A percentile compares a stretch with the other conserved stretches of the same genome.
Evolutionary conservation across 2,113 vertebrate species (phyloP).

Genomic region (Cervus canadensis): DNA sequence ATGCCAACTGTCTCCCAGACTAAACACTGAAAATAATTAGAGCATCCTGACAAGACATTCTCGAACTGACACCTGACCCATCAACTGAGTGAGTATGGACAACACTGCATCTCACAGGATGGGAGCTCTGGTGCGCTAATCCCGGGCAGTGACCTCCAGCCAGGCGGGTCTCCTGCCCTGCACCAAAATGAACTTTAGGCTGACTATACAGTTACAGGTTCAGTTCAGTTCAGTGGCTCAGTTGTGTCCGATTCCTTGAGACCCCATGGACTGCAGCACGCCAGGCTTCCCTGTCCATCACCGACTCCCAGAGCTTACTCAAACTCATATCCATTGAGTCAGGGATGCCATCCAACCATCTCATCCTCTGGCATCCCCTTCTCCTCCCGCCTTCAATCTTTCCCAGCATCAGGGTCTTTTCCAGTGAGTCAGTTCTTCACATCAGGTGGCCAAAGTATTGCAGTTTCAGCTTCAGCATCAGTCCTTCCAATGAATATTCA

Average conservation of each 20-base stretch:
- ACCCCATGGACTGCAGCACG: neutral
- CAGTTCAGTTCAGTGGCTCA: neutral
- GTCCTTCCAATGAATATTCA: neutral
- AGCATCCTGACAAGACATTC: neutral
- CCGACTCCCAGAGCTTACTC: neutral
- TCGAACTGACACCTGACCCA: fast-evolving
- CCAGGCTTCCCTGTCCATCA: neutral
- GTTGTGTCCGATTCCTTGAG: neutral
- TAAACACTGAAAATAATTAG: fast-evolving
- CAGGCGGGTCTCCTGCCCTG: fast-evolving
- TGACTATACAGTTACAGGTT: neutral
- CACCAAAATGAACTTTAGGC: neutral
- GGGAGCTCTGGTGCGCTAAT: fast-evolving
- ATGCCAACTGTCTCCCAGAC: neutral
- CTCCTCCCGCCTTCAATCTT: neutral
- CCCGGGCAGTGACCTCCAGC: fast-evolving
- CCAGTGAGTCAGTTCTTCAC: neutral
- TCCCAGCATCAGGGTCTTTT: neutral
- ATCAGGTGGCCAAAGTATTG: neutral
- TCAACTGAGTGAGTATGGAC: too few relatives aligned
- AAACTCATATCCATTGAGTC: neutral
- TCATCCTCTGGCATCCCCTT: neutral
- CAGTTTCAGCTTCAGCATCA: neutral
- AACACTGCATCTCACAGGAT: fast-evolving
- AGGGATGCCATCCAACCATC: neutral